phyloP scores from a whole-genome alignment of 2,888 invertebrate species.

The Netelia virgata region DNA sequence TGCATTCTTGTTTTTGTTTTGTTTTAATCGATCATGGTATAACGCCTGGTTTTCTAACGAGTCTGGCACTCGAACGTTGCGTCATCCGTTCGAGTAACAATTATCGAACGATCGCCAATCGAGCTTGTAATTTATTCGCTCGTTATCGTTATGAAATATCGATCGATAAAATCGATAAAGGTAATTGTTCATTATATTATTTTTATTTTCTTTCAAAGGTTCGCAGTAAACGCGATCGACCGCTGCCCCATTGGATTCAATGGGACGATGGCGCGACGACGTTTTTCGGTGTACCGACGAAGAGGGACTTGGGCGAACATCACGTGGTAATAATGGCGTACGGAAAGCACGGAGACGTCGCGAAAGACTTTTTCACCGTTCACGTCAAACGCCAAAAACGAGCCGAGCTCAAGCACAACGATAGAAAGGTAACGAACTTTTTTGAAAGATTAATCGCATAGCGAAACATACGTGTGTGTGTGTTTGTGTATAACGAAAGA shows the following conservation, averaged over 20 bases:
- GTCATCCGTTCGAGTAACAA: not conserved
- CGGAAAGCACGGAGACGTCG: conserved; percentile 86
- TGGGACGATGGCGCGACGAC: conserved; percentile 90
- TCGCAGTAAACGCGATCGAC: conserved; percentile 82
- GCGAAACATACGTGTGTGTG: not conserved
- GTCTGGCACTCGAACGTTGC: not conserved
- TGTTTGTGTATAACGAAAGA: not conserved
- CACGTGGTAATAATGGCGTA: conserved; percentile 88
- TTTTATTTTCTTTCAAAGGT: conserved; percentile 79
- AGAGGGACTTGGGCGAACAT: conserved; percentile 89
- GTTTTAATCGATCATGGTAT: not conserved
- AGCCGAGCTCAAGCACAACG: conserved; percentile 77
- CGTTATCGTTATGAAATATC: not conserved
- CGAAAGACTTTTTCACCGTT: conserved; percentile 89
- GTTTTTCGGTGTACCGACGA: conserved; percentile 91
- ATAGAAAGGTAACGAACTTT: conserved; percentile 77
- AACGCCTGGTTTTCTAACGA: not conserved
- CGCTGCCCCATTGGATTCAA: conserved; percentile 89
- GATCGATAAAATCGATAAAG: conserved; percentile 23
- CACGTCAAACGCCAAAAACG: conserved; percentile 85
- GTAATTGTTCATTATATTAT: conserved; percentile 1
- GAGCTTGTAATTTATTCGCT: not conserved
- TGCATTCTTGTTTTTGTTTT: not conserved
- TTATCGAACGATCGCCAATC: not conserved
- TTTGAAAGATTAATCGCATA: conserved; percentile 27